A percentile compares a stretch with the other conserved stretches of the same genome.
These are phyloP conservation scores for Palythoa caribaeorum DNA, from an alignment of 92 coral and sea anemone genomes.

Conservation along the genomic window DNA sequence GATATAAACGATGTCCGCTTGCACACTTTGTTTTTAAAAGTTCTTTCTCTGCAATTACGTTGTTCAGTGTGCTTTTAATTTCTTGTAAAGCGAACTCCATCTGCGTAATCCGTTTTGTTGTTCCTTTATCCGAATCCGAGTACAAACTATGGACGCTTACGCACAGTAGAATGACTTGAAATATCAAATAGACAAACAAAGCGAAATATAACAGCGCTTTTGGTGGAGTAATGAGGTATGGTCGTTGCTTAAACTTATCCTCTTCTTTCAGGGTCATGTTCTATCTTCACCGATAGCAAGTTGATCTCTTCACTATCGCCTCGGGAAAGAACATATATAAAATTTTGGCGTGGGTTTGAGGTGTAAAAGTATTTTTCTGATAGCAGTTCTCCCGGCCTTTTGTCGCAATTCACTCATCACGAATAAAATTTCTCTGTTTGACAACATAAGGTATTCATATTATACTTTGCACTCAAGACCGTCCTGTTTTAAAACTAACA, in stretches of 20 bases:
- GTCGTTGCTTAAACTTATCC: background rate
- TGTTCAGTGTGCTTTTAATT: background rate
- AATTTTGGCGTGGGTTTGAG: background rate
- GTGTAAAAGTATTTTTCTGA: background rate
- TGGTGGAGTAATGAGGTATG: background rate
- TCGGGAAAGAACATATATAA: background rate
- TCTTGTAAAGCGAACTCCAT: slow-evolving; percentile 28
- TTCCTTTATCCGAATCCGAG: background rate
- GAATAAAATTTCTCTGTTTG: background rate
- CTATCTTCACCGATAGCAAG: background rate
- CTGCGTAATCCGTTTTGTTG: slow-evolving; percentile 13
- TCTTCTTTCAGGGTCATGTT: background rate
- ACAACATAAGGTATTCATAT: background rate
- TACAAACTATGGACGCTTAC: background rate
- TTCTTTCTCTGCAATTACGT: slow-evolving; percentile 6
- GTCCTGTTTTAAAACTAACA: background rate
- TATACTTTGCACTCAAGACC: background rate
- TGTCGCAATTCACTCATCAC: background rate
- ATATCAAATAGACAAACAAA: background rate
- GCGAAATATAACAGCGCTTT: background rate
- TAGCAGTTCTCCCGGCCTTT: background rate
- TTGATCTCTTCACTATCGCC: background rate
- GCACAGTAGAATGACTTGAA: slow-evolving; percentile 11
- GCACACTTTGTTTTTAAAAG: background rate
- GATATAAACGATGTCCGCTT: slow-evolving; percentile 5